Conservation (phyloP, 2,113 vertebrate species). For the Pseudorectes ferrugineus region DNA sequence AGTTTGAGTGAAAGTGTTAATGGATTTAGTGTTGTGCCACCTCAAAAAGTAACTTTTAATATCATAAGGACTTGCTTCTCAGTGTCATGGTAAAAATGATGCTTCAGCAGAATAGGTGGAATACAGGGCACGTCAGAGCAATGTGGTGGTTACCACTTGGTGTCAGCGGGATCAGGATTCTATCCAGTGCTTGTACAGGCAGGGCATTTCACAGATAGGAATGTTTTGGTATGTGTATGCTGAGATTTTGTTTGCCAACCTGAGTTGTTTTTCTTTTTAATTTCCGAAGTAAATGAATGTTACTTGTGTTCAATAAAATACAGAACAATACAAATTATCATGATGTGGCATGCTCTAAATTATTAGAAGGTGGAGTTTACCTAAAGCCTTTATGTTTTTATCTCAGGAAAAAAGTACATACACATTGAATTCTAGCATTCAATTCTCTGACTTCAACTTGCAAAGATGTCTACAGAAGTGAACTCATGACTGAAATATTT, state of each 20-base stretch:
- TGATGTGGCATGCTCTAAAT: background rate
- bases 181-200: background rate
- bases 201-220: background rate
- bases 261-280: background rate
- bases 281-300: background rate
- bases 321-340: background rate
- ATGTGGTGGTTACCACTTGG: background rate
- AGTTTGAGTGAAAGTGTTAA: background rate
- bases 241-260: background rate
- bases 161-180: background rate
- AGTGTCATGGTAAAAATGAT: background rate
- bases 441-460: background rate
- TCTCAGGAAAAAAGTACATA: background rate
- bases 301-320: background rate
- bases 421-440: background rate
- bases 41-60: background rate
- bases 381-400: background rate
- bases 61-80: background rate
- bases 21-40: background rate
- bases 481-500: background rate
- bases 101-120: background rate
- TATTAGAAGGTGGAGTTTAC: background rate
- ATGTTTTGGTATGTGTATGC: background rate
- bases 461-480: background rate
- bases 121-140: background rate